Evolutionary conservation across 2,113 vertebrate species (phyloP).

Genomic region (Zingel zingel): DNA sequence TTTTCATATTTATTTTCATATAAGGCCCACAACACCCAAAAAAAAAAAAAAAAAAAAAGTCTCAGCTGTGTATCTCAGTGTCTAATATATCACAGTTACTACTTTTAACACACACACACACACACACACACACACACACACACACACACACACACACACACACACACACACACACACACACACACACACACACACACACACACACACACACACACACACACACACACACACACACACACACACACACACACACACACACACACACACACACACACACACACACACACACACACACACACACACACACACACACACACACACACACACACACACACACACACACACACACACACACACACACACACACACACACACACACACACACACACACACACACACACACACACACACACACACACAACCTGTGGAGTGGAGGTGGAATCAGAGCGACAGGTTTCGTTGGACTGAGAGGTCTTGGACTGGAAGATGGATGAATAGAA

Average conservation of each 20-base stretch:
- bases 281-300: too few species aligned
- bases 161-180: too few species aligned
- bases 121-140: too few species aligned
- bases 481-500: conserved; percentile 90
- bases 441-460: conserved; percentile 25
- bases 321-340: too few species aligned
- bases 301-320: not conserved
- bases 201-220: too few species aligned
- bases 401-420: not conserved
- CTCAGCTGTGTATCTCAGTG: not conserved
- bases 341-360: not conserved
- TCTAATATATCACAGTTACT: too few species aligned
- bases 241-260: too few species aligned
- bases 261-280: not conserved
- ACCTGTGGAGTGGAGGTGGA: conserved; percentile 69
- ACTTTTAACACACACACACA: too few species aligned
- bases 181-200: not conserved
- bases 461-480: conserved; percentile 56
- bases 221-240: not conserved
- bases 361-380: too few species aligned
- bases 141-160: not conserved
- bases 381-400: too few species aligned
- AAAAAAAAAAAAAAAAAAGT: not conserved
- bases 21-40: not conserved
- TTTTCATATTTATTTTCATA: not conserved